These are phyloP conservation scores for Chelon labrosus DNA, from an alignment of 2,797 vertebrate genomes.

Conservation along the genomic window DNA sequence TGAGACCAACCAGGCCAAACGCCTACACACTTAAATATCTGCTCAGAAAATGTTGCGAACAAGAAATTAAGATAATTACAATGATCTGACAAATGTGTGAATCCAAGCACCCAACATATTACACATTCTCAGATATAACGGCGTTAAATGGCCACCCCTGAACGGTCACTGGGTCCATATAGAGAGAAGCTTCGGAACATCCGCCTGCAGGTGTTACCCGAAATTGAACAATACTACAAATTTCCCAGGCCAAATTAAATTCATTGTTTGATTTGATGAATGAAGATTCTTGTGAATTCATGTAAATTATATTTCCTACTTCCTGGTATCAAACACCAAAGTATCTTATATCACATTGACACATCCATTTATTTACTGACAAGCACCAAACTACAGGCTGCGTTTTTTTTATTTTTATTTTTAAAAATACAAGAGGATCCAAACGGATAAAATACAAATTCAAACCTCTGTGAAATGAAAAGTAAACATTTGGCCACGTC, in stretches of 20 bases:
- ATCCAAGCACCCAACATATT: background rate
- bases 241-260: background rate
- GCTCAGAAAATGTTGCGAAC: no score
- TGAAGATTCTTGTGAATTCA: background rate
- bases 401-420: background rate
- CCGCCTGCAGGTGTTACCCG: background rate
- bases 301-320: slow-evolving; percentile 8
- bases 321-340: slow-evolving; percentile 11
- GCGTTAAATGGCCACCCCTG: background rate
- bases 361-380: slow-evolving; percentile 58
- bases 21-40: no score
- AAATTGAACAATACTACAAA: background rate
- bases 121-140: background rate
- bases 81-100: no score
- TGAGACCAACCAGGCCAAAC: no score
- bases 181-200: background rate
- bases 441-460: slow-evolving; percentile 27
- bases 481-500: slow-evolving; percentile 14
- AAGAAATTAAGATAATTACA: no score
- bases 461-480: background rate
- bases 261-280: slow-evolving; percentile 5
- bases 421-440: slow-evolving; percentile 14
- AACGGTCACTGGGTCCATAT: no score
- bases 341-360: background rate
- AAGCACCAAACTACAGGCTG: slow-evolving; percentile 16